phyloP scores from a whole-genome alignment of 1,140 invertebrate species.

The Ditylenchus dipsaci region DNA sequence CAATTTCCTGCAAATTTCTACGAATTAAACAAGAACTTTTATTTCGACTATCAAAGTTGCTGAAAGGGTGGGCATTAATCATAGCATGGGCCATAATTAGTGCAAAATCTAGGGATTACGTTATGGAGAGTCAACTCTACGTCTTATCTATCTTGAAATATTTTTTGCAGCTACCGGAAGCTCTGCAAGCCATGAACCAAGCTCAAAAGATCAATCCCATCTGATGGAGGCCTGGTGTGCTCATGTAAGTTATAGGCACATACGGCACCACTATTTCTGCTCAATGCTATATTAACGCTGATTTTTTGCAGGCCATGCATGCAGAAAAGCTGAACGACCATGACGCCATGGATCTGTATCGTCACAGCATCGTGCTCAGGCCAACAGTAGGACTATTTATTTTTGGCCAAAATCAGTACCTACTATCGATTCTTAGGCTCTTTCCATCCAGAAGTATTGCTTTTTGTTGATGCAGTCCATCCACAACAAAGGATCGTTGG shows the following conservation, averaged over 20 bases:
- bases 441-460: conserved; percentile 32
- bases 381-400: conserved; percentile 22
- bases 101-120: no score
- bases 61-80: no score
- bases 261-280: not conserved
- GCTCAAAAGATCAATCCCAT: conserved; percentile 43
- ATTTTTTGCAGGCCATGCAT: conserved; percentile 33
- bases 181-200: conserved; percentile 26
- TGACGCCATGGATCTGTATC: conserved; percentile 39
- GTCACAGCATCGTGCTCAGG: conserved; percentile 35
- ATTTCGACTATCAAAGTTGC: no score
- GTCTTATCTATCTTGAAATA: no score
- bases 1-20: no score
- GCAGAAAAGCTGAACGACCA: conserved; percentile 29
- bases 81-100: no score
- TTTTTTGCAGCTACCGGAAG: conserved; percentile 30
- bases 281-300: not conserved
- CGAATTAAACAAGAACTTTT: no score
- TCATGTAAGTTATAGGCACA: conserved; percentile 29
- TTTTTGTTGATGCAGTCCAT: conserved; percentile 28
- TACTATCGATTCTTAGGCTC: conserved; percentile 14
- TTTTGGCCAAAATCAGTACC: not conserved
- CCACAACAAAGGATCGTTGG: conserved; percentile 12
- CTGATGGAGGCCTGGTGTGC: conserved; percentile 39
- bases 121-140: no score